Evolutionary conservation across 2,113 vertebrate genomes (phyloP).

Genomic region (Tyto alba): DNA sequence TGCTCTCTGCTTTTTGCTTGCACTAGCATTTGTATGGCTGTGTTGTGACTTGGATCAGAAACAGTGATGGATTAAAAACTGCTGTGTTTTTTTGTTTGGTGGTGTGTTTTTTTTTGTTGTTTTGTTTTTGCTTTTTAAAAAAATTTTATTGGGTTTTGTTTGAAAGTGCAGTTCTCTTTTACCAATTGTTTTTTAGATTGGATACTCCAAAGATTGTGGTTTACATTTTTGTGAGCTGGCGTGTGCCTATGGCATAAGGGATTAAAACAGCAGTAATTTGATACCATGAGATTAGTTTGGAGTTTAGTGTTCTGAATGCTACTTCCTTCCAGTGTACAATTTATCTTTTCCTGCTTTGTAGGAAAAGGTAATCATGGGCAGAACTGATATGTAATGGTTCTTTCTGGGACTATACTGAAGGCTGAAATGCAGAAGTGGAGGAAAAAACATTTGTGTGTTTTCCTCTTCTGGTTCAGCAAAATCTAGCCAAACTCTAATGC

Average conservation of each 20-base stretch:
- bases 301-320: background rate
- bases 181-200: background rate
- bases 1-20: background rate
- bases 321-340: background rate
- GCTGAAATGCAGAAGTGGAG: background rate
- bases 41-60: background rate
- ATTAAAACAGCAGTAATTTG: background rate
- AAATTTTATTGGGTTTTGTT: background rate
- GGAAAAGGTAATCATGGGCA: background rate
- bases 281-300: background rate
- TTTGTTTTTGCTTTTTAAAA: no score
- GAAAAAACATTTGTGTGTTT: background rate
- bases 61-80: background rate
- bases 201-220: background rate
- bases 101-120: accelerated
- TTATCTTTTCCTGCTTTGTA: background rate
- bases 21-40: background rate
- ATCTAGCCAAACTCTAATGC: background rate
- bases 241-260: background rate
- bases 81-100: background rate
- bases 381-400: background rate
- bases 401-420: background rate
- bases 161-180: background rate
- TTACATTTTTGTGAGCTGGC: background rate
- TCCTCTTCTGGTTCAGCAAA: background rate